Base-by-base conservation (phyloP, 1,140 invertebrate genomes). In the Drosophila tropicalis region DNA sequence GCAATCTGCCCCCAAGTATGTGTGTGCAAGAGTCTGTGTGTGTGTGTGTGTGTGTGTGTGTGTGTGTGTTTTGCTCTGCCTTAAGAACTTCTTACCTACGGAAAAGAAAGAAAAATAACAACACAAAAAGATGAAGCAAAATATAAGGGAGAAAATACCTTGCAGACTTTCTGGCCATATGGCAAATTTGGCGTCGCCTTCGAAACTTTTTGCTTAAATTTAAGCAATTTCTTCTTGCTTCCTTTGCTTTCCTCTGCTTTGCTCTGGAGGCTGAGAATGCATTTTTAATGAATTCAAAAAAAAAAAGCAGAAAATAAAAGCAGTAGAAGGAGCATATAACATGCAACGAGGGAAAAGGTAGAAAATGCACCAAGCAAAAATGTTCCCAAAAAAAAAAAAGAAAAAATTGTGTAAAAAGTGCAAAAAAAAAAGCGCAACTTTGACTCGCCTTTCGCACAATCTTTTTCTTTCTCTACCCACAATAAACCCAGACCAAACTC, bases 221-320 rank as follows among this genome's bases (percentile, higher is more conserved):
- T 73, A 51, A 74, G 66, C 70, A 79, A 70, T 79, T 79, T 72
- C 76, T 76, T 75, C 72, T 79, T 19, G 54, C 15, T 47, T 47
- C 44, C 19, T 47, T 47, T 9, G 0, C 44, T 19, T 44, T n/a
- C 10, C 19, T 22, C 17, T 47, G 44, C 15, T 47, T 25, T 54
- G 65, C 56, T 76, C 64, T 68, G 62, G 62, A 66, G 70, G 73
- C 73, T 67, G 64, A 65, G 76, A 80, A 77, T 80, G 77, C 77
- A 80, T 80, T 80, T 80, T 80, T 80, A 80, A 80, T 80, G 77
- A 80, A 78, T 80, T 76, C 75, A 67, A 9, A 12, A 44, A 39
- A 69, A 60, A 77, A 79, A 36, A 32, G 32, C n/a, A 57, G 10
- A 39, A 15, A 12, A 12, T 12, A 3, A 39, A 15, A 58, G 44